A percentile compares a stretch with the other conserved stretches of the same genome.
Conservation (phyloP, 2,113 vertebrate genomes). For the Sciurus niger region DNA sequence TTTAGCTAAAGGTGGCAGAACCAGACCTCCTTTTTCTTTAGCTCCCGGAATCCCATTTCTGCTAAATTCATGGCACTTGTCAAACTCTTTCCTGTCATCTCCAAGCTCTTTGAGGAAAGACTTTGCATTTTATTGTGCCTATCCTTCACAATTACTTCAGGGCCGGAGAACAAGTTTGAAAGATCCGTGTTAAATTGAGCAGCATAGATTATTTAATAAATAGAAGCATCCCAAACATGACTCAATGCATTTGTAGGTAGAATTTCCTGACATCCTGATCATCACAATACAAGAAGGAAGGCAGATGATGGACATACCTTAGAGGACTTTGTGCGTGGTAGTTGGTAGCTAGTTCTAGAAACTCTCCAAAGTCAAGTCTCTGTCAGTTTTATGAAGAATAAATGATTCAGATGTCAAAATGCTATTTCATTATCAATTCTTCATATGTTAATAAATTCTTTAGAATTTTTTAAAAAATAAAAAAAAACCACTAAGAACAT, state of each 20-base stretch:
- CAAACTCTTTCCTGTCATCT: not conserved
- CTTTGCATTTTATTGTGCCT: not conserved
- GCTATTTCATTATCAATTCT: not conserved
- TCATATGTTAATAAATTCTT: not conserved
- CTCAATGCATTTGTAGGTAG: not conserved
- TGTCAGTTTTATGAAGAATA: not conserved
- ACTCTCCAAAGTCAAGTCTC: not conserved
- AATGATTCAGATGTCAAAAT: not conserved
- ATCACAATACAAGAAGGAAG: not conserved
- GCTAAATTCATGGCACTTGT: not conserved
- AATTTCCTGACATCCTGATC: not conserved
- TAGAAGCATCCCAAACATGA: not conserved
- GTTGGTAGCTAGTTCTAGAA: not conserved
- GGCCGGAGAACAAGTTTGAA: not conserved
- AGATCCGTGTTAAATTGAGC: not conserved
- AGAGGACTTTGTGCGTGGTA: not conserved
- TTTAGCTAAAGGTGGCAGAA: not conserved
- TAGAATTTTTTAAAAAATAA: not conserved
- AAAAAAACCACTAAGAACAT: conserved; percentile 40
- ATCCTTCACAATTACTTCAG: not conserved
- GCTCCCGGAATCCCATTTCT: not conserved
- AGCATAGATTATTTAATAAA: not conserved
- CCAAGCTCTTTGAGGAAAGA: not conserved
- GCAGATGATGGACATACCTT: not conserved
- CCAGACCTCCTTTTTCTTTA: not conserved